Evolutionary conservation across 2,113 vertebrate species (phyloP), one percentile per base, ranked within the genome.

Genomic region (Myxocyprinus asiaticus): DNA sequence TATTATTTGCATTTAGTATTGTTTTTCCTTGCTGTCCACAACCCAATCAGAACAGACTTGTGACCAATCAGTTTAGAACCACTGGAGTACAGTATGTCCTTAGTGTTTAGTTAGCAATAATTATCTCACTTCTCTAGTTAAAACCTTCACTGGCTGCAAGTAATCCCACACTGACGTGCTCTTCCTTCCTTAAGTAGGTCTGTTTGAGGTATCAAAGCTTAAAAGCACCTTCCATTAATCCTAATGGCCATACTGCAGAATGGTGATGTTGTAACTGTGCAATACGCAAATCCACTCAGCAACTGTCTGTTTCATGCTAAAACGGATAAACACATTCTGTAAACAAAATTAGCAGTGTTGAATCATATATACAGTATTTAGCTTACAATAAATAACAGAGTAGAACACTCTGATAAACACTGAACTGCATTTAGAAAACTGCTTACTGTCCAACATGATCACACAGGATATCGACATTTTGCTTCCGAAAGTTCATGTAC

Each of bases 111-210:
- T 33, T 33, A 33, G 22, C 22, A 33, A 33, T 33, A 33, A 33
- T 33, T 33, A 33, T 33, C 22, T 33, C 22, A 33, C 22, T 33
- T 33, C 22, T 1, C 22, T 1, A 33, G 22, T 33, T 33, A 33
- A 33, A 69, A 70, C 42, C 11, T 5, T 55, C 69, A 44, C 55
- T 72, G 43, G 59, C 53, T 12, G 55, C 55, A 47, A 11, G n/a
- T 47, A 73, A 73, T 73, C 9, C 70, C 55, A 73, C 3, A 6
- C 42, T 73, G 55, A 73, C 70, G 55, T 61, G 17, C 43, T 73
- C 70, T 59, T 73, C 22, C 22, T 33, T 33, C n/a, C 10, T 73
- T 47, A 59, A 72, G n/a, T 17, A 58, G 42, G 8, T 71, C 14
- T 58, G 33, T 69, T 50, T 58, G 44, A 10, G 4, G 33, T 5